These are phyloP conservation scores for Trinorchestia longiramus DNA, from an alignment of 1,140 invertebrate genomes.

Conservation along the genomic window DNA sequence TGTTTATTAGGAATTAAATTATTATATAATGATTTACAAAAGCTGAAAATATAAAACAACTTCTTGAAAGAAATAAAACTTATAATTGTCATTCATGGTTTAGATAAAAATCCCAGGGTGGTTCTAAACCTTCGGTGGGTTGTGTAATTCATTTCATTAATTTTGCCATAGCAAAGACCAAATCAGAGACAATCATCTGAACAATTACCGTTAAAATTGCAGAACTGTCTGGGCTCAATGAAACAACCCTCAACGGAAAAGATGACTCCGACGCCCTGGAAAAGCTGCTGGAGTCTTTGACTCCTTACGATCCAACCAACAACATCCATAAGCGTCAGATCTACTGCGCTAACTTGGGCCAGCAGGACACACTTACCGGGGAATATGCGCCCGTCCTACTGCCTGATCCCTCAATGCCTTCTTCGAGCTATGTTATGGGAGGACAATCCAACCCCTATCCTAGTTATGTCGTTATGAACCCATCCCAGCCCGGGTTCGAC, in stretches of 20 bases:
- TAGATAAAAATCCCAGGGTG: too few species aligned
- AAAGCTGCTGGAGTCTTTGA: background rate
- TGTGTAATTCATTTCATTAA: too few species aligned
- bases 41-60: too few species aligned
- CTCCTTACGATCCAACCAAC: constrained; percentile 30
- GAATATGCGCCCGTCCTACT: background rate
- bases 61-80: too few species aligned
- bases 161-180: too few species aligned
- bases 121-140: too few species aligned
- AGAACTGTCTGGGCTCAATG: background rate
- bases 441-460: background rate
- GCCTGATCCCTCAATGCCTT: background rate
- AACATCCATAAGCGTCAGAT: constrained; percentile 6
- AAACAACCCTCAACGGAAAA: background rate
- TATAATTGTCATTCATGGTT: too few species aligned
- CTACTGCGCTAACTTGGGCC: background rate
- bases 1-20: too few species aligned
- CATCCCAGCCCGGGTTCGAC: background rate
- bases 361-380: background rate
- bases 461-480: background rate
- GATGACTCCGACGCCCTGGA: background rate
- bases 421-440: background rate
- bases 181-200: background rate
- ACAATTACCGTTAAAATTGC: background rate
- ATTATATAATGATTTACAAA: too few species aligned